Conservation (phyloP, 2,113 vertebrate species). For the Chamaea fasciata region DNA sequence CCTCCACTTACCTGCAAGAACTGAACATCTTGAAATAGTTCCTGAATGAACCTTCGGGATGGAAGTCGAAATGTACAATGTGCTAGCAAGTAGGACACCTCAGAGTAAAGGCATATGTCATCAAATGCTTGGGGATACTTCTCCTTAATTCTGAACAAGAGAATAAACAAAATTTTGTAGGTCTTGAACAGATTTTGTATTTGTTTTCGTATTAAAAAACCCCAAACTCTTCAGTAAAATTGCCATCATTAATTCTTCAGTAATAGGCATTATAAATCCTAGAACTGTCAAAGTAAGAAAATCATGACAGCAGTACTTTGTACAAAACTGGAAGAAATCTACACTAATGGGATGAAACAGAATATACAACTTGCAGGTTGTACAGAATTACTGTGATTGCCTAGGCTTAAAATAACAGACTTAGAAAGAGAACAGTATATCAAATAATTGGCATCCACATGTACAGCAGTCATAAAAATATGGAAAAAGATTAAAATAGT, state of each 20-base stretch:
- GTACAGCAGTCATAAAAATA: neutral
- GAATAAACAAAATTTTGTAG: neutral
- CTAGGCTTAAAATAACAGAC: neutral
- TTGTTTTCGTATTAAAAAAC: neutral
- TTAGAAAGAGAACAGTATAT: neutral
- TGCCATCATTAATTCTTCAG: neutral
- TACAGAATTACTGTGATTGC: neutral
- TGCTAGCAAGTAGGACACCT: constrained; percentile 92
- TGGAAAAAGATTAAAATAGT: neutral
- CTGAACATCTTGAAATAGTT: constrained; percentile 97
- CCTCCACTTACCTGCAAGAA: constrained; percentile 86
- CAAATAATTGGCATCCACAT: neutral
- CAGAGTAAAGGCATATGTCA: constrained; percentile 97
- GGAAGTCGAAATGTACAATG: constrained; percentile 94
- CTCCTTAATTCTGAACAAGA: constrained; percentile 89
- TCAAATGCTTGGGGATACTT: constrained; percentile 97
- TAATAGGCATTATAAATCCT: neutral
- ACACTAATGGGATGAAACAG: neutral
- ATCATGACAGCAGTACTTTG: neutral
- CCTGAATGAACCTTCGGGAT: constrained; percentile 96
- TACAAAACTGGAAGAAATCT: neutral
- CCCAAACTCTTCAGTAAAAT: neutral
- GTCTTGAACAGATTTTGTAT: neutral
- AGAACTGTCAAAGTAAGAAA: neutral
- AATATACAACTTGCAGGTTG: neutral